Conservation (phyloP, 2,888 invertebrate species). For the Agonopterix arenella region DNA sequence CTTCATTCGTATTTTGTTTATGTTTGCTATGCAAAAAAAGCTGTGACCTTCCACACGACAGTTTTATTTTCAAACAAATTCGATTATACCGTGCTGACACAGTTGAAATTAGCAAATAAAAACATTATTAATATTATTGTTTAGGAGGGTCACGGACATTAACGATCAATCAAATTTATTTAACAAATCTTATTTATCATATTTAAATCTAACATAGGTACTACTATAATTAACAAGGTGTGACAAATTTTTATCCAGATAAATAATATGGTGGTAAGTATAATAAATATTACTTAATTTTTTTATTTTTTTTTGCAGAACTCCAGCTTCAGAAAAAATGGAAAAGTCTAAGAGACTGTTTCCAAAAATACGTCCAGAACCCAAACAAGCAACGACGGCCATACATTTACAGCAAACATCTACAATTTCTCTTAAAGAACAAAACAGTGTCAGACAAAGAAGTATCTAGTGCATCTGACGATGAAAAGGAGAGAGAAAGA, state of each 20-base stretch:
- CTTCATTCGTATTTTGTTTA: too few relatives aligned
- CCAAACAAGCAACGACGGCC: slow-evolving; percentile 52
- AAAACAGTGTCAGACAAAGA: slow-evolving; percentile 13
- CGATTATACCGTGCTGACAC: too few relatives aligned
- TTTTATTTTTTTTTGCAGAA: slow-evolving; percentile 39
- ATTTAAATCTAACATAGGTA: too few relatives aligned
- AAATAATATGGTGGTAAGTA: slow-evolving; percentile 7
- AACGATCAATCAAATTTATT: too few relatives aligned
- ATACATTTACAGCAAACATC: slow-evolving; percentile 51
- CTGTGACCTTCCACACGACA: too few relatives aligned
- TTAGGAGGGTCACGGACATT: too few relatives aligned
- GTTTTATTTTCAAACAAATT: too few relatives aligned
- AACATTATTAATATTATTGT: too few relatives aligned
- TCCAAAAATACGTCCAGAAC: slow-evolving; percentile 50
- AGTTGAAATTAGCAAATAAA: too few relatives aligned
- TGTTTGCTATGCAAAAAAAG: too few relatives aligned
- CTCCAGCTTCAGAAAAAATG: slow-evolving; percentile 68
- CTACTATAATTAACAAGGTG: background rate
- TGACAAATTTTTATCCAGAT: background rate
- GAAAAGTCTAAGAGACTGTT: slow-evolving; percentile 66
- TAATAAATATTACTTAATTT: background rate
- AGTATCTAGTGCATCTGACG: slow-evolving; percentile 39
- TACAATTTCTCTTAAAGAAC: slow-evolving; percentile 52
- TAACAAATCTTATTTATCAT: too few relatives aligned
- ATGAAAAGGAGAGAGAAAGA: slow-evolving; percentile 19